Percentiles rank a stretch among this genome's conserved stretches.
phyloP scores from a whole-genome alignment of 2,113 vertebrate species.

The Micronisus gabar region DNA sequence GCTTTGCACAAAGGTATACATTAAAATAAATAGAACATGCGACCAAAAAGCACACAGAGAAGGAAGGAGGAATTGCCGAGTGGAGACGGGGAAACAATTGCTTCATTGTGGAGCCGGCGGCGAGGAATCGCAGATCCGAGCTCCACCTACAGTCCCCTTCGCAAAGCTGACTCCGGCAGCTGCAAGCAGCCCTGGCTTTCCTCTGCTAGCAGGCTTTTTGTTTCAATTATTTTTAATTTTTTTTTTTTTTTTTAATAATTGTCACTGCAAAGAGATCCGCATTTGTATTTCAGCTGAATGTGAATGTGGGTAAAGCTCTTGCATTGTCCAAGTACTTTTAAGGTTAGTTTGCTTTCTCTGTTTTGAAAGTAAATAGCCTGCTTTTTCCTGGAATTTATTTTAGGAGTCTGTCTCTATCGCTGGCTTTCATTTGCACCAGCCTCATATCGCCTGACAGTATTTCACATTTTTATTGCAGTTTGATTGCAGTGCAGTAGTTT shows the following conservation, averaged over 20 bases:
- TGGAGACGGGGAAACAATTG: slow-evolving; percentile 76
- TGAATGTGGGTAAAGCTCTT: accelerated
- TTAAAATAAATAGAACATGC: slow-evolving; percentile 84
- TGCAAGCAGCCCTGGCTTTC: neutral
- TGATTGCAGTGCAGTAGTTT: slow-evolving; percentile 41
- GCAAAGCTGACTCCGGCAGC: slow-evolving; percentile 42
- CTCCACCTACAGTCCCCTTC: slow-evolving; percentile 91
- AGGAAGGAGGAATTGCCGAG: slow-evolving; percentile 64
- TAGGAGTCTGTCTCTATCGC: slow-evolving; percentile 18
- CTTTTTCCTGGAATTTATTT: slow-evolving; percentile 33
- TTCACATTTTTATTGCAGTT: slow-evolving; percentile 24
- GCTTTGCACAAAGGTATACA: slow-evolving; percentile 78
- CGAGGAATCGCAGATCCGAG: slow-evolving; percentile 85
- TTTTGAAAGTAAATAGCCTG: slow-evolving; percentile 59
- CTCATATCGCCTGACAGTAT: slow-evolving; percentile 40
- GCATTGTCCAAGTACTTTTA: neutral
- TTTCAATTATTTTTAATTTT: neutral
- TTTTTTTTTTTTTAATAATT: neutral
- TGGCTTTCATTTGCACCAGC: slow-evolving; percentile 60
- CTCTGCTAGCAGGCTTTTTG: neutral
- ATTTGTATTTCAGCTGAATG: accelerated
- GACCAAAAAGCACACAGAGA: slow-evolving; percentile 66
- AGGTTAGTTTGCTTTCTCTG: neutral
- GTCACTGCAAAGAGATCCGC: neutral
- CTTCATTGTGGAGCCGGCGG: slow-evolving; percentile 76